Evolutionary conservation across 1,140 invertebrate species (phyloP), one percentile per base, ranked within the genome.

Genomic region (Neodiprion virginianus): DNA sequence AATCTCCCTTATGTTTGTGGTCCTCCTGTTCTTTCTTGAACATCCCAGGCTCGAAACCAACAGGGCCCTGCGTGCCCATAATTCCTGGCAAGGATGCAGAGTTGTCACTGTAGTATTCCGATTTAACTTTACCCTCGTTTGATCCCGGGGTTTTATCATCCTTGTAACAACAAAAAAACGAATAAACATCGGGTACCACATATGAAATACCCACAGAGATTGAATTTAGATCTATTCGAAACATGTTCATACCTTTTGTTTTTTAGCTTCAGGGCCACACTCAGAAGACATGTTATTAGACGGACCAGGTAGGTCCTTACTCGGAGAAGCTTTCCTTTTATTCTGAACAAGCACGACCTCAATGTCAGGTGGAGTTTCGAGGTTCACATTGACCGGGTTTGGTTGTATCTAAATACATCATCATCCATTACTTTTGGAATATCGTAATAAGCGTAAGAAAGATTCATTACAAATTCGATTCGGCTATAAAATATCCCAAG

Each of bases 1-100:
- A 89, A 77, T 90, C 89, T 53, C 78, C 78, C 79, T 90, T 91
- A 50, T 85, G 78, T 77, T 90, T 88, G 17, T 79, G 77, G 14
- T 89, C 90, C 0, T 87, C 87, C 40, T 82, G 76, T 71, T 91
- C 89, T 67, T 90, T 90, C 76, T 92, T 92, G 79, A 95, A 95
- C 94, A 95, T 95, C 74, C 93, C 94, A 1, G 94, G 93, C 81
- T 95, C 94, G 85, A 95, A 95, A 23, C 93, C 93, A 53, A 94
- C 88, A 0, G 94, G 94, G 7, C 93, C 92, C 1, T 90, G 88
- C 11, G 91, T 89, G 23, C 92, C 92, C 78, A 92, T 90, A 8
- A 93, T 89, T 9, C 94, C 93, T 28, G 93, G 93, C 67, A 95
- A 82, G 11, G 93, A 92, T 48, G 91, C 93, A 3, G 94, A 94